Base-by-base conservation (phyloP, 1,140 invertebrate genomes). In the Cydia strobilella region DNA sequence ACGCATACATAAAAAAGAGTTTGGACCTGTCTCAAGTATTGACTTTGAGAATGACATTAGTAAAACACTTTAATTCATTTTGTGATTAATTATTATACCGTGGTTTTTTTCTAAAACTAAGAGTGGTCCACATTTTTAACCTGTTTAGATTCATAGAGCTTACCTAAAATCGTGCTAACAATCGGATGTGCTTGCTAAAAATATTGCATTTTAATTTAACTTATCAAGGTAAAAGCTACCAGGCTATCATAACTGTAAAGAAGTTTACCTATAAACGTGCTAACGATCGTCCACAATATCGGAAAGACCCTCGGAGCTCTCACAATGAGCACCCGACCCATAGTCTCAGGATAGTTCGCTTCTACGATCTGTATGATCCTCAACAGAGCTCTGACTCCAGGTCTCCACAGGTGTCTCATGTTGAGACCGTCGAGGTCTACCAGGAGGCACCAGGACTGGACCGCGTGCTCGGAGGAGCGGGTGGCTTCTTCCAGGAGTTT, bases 261-360 rank as follows among this genome's bases (percentile, higher is more conserved):
- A n/a, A 48, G 63, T 78, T 80, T 20, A 87, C 89, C 86, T 83
- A 99, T 99, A 89, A 99, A 99, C n/a, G 98, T 98, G 85, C 97
- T 97, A 73, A 99, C 97, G 65, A 99, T 95, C 0, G 98, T 99
- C 98, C 98, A 99, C n/a, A 99, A 94, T 76, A 99, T 98, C 1
- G 98, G 98, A 88, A 99, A 99, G 63, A 99, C 98, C 78, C 98
- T 94, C 1, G 98, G 98, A 35, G 97, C 97, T 78, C 97, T 94
- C 74, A 98, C 96, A 77, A 98, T 97, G 27, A 98, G 93, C 69
- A 98, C 97, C 63, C 96, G 93, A 15, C 97, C 97, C 96, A 99
- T 97, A 9, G 98, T 99, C 93, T 99, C 98, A 10, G 98, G 98
- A 93, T 99, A 99, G 93, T 99, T 99, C 15, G 96, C 96, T 91